These are phyloP conservation scores for Menura novaehollandiae DNA, from an alignment of 2,113 vertebrate species.

Conservation along the genomic window DNA sequence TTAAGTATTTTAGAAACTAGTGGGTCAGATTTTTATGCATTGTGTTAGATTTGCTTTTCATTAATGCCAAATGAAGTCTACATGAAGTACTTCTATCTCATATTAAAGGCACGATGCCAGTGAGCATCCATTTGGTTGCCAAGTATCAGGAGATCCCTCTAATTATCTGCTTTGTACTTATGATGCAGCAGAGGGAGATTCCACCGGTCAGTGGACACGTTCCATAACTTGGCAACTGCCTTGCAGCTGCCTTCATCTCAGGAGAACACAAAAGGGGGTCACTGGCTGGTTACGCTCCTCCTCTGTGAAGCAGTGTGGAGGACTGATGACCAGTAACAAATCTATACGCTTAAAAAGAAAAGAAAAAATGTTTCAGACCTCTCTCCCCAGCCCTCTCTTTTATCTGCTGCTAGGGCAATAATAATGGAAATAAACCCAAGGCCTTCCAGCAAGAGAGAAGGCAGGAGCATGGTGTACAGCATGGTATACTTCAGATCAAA, in stretches of 20 bases:
- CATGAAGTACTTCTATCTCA: constrained; percentile 47
- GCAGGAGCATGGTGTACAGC: neutral
- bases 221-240: constrained; percentile 59
- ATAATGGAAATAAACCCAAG: neutral
- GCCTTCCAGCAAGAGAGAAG: neutral
- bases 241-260: neutral
- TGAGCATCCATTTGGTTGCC: constrained; percentile 56
- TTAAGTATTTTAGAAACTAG: constrained; percentile 53
- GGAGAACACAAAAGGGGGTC: neutral
- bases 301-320: neutral
- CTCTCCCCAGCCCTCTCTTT: neutral
- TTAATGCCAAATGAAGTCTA: constrained; percentile 58
- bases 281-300: neutral
- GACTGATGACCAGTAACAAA: neutral
- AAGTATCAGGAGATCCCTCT: constrained; percentile 56
- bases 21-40: constrained; percentile 52
- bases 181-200: constrained; percentile 58
- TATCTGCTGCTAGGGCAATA: neutral
- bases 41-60: constrained; percentile 61
- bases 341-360: neutral
- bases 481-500: neutral
- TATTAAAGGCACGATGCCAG: constrained; percentile 64
- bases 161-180: constrained; percentile 61
- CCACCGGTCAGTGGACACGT: neutral
- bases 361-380: neutral